phyloP scores from a whole-genome alignment of 2,888 invertebrate genomes.

The Pammene aurita region DNA sequence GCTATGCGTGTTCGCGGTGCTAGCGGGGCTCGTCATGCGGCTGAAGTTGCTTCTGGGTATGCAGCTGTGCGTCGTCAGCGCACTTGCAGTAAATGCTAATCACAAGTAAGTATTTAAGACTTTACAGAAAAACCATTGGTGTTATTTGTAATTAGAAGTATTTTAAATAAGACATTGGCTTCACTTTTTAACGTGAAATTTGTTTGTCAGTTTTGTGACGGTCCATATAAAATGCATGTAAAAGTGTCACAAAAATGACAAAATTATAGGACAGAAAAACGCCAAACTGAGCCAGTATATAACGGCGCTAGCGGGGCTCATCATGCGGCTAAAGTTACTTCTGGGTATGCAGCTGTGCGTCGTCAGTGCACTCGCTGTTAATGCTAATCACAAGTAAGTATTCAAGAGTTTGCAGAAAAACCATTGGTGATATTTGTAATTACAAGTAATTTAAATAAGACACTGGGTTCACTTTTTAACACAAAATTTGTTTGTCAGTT shows the following conservation, averaged over 20 bases:
- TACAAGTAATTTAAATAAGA: too few species aligned
- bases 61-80: conserved; percentile 88
- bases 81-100: conserved; percentile 85
- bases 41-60: conserved; percentile 90
- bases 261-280: conserved; percentile 8
- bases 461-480: too few species aligned
- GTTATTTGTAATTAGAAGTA: too few species aligned
- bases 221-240: too few species aligned
- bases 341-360: conserved; percentile 91
- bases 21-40: conserved; percentile 91
- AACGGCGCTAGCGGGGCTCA: conserved; percentile 88
- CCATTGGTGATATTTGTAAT: too few species aligned
- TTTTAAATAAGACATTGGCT: too few species aligned
- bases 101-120: conserved; percentile 63
- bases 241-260: too few species aligned
- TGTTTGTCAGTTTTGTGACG: too few species aligned
- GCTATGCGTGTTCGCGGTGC: conserved; percentile 86
- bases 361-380: conserved; percentile 86
- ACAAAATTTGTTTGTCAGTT: too few species aligned
- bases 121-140: too few species aligned
- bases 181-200: too few species aligned
- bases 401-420: too few species aligned
- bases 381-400: conserved; percentile 78
- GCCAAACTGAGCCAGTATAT: conserved; percentile 84
- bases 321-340: conserved; percentile 91